These are phyloP conservation scores for Crax fasciolata DNA, from an alignment of 2,797 vertebrate genomes.

Conservation along the genomic window DNA sequence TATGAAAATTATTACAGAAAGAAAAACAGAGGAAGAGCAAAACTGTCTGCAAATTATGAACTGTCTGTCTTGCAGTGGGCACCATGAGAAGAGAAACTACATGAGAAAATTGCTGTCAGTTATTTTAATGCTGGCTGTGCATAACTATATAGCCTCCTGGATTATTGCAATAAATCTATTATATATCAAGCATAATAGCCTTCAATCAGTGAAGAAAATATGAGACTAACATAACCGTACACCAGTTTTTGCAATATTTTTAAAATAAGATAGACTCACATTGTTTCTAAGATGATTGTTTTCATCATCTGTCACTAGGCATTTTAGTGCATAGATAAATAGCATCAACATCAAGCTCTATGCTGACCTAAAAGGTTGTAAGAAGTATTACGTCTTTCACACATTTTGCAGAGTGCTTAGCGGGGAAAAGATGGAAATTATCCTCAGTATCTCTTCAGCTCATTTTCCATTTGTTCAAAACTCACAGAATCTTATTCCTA, in stretches of 20 bases:
- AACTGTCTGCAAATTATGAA: neutral
- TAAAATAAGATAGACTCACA: neutral
- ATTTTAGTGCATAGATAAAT: neutral
- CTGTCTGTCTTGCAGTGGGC: neutral
- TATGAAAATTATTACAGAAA: neutral
- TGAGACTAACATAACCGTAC: neutral
- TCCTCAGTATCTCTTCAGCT: neutral
- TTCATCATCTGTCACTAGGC: neutral
- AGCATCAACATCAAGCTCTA: neutral
- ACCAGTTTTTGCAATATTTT: neutral
- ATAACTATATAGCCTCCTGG: neutral
- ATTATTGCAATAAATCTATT: neutral
- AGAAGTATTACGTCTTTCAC: neutral
- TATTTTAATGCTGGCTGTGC: neutral
- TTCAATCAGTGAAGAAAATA: neutral
- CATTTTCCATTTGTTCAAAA: slow-evolving; percentile 17
- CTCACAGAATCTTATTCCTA: neutral
- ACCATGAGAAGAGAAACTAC: neutral
- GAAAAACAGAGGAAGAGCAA: neutral
- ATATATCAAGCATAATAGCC: neutral
- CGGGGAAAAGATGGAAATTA: neutral
- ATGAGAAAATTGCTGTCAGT: neutral
- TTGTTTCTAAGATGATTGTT: neutral
- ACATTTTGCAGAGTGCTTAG: neutral
- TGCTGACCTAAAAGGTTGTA: neutral